These are phyloP conservation scores for Delphinapterus leucas DNA, from an alignment of 2,113 vertebrate species.

Conservation along the genomic window DNA sequence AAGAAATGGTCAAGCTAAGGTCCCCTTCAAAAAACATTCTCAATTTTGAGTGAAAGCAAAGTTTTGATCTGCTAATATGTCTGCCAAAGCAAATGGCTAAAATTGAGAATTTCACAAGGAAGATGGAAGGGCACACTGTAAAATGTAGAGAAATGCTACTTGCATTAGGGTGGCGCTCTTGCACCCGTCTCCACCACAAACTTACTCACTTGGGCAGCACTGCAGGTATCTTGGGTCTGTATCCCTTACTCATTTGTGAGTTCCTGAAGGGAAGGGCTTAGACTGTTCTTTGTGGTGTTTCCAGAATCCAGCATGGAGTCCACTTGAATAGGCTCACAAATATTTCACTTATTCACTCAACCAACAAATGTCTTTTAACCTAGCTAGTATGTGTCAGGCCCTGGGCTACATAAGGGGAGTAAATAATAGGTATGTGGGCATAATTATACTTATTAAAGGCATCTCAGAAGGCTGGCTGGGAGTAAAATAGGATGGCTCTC, in stretches of 20 bases:
- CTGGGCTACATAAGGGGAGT: neutral
- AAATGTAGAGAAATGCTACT: neutral
- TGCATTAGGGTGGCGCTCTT: fast-evolving
- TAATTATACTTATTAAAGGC: neutral
- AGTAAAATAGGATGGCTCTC: neutral
- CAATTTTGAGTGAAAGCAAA: neutral
- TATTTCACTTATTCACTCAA: neutral
- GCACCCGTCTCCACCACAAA: neutral
- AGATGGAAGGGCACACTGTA: neutral
- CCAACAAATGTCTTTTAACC: neutral
- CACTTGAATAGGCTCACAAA: neutral
- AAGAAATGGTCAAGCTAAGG: neutral
- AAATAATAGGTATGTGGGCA: neutral
- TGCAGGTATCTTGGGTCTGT: too few relatives aligned
- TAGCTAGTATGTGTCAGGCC: neutral
- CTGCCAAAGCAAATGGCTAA: neutral
- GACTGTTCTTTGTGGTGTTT: neutral
- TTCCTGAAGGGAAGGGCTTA: too few relatives aligned
- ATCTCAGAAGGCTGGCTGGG: neutral
- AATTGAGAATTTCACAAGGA: neutral
- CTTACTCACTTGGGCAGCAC: too few relatives aligned
- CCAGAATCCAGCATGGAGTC: neutral
- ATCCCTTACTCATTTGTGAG: too few relatives aligned
- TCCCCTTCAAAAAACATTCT: neutral
- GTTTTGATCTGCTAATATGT: neutral